phyloP scores from a whole-genome alignment of 2,113 vertebrate genomes.

The Oostethus manadensis region DNA sequence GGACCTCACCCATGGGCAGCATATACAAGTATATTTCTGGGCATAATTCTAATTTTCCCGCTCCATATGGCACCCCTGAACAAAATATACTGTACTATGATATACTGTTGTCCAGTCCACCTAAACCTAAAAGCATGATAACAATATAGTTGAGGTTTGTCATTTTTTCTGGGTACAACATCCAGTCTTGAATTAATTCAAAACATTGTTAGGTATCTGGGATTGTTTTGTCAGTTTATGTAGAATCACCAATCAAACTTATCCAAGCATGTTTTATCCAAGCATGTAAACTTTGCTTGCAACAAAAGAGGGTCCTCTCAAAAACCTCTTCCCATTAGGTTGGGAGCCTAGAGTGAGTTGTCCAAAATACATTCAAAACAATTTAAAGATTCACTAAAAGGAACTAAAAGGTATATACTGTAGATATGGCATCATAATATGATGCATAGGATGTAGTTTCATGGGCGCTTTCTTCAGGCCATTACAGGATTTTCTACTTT shows the following conservation, averaged over 20 bases:
- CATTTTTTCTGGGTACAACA: background rate
- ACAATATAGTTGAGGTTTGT: background rate
- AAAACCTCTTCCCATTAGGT: background rate
- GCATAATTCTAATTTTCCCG: too few relatives aligned
- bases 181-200: too few relatives aligned
- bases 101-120: too few relatives aligned
- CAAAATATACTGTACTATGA: too few relatives aligned
- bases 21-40: too few relatives aligned
- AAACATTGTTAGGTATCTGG: too few relatives aligned
- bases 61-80: too few relatives aligned
- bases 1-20: too few relatives aligned
- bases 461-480: constrained; percentile 22
- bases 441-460: background rate
- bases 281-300: background rate
- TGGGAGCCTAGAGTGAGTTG: background rate
- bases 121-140: background rate
- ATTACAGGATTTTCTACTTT: constrained; percentile 18
- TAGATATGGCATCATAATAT: background rate
- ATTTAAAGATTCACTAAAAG: background rate
- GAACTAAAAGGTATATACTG: background rate
- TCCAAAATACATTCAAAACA: background rate
- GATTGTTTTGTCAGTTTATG: constrained; percentile 1
- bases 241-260: background rate
- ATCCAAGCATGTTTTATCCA: too few relatives aligned
- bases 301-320: background rate